Conservation (phyloP, 2,113 vertebrate species). For the Pituophis catenifer region DNA sequence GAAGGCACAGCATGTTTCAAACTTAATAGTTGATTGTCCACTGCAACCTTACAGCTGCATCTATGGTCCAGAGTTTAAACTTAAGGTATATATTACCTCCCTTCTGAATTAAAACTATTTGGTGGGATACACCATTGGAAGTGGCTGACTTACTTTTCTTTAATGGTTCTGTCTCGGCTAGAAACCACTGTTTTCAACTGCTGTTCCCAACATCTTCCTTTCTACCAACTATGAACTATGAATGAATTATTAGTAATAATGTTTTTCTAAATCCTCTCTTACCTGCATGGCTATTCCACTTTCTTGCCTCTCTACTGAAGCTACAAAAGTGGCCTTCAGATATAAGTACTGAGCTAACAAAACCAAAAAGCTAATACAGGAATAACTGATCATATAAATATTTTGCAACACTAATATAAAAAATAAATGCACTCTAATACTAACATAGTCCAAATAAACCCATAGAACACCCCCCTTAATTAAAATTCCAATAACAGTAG, state of each 20-base stretch:
- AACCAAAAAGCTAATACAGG: neutral
- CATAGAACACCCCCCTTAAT: neutral
- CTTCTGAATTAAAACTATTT: neutral
- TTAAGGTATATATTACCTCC: neutral
- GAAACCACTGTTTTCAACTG: neutral
- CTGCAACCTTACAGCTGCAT: neutral
- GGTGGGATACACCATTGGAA: neutral
- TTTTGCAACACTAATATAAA: neutral
- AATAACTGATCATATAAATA: neutral
- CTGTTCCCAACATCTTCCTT: neutral
- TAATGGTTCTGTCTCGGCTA: neutral
- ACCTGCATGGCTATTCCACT: neutral
- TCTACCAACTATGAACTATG: neutral
- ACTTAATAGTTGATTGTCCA: neutral
- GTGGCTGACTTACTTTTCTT: neutral
- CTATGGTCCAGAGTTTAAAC: neutral
- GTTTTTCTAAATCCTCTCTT: neutral
- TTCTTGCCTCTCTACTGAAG: neutral
- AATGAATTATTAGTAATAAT: neutral
- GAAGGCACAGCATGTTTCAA: neutral
- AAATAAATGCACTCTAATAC: neutral
- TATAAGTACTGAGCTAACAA: neutral
- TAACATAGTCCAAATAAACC: neutral
- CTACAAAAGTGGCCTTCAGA: neutral
- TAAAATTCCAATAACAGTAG: neutral